Percentiles rank a stretch among this genome's conserved stretches.
Conservation (phyloP, 2,113 vertebrate species). For the Psammodynastes pulverulentus region DNA sequence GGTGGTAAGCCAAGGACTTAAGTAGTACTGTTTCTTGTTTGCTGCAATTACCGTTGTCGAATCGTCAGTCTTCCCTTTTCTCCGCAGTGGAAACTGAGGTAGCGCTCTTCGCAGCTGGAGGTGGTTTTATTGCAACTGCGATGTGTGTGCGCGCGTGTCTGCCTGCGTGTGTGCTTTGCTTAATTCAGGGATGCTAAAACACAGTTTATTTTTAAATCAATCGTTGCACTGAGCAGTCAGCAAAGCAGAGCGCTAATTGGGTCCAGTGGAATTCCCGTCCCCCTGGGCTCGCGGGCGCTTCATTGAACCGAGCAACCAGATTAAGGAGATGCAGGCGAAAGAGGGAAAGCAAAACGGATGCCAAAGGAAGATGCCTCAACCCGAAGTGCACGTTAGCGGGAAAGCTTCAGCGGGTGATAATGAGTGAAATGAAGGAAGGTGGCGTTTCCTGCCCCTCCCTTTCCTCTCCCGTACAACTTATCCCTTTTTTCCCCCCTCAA, state of each 20-base stretch:
- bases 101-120: constrained; percentile 37
- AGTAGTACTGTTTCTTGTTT: background rate
- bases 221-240: constrained; percentile 62
- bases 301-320: constrained; percentile 53
- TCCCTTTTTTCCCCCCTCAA: background rate
- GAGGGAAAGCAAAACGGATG: background rate
- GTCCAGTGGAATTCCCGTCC: constrained; percentile 73
- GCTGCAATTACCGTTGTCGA: constrained; percentile 1
- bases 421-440: constrained; percentile 23
- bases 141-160: background rate
- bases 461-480: constrained; percentile 16
- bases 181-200: constrained; percentile 57
- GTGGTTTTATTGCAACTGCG: constrained; percentile 40
- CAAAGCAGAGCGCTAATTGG: constrained; percentile 75
- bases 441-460: background rate
- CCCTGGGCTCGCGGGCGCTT: constrained; percentile 62
- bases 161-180: background rate
- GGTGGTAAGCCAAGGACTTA: background rate
- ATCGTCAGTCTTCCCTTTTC: background rate
- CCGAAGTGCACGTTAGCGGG: constrained; percentile 50
- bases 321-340: constrained; percentile 28
- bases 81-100: background rate
- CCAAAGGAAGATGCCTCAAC: constrained; percentile 45
- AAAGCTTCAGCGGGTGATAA: constrained; percentile 57
- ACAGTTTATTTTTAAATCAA: constrained; percentile 71